Base-by-base conservation (phyloP, 35 echinoderm and acorn worm species). In the Ophioderma brevispina region DNA sequence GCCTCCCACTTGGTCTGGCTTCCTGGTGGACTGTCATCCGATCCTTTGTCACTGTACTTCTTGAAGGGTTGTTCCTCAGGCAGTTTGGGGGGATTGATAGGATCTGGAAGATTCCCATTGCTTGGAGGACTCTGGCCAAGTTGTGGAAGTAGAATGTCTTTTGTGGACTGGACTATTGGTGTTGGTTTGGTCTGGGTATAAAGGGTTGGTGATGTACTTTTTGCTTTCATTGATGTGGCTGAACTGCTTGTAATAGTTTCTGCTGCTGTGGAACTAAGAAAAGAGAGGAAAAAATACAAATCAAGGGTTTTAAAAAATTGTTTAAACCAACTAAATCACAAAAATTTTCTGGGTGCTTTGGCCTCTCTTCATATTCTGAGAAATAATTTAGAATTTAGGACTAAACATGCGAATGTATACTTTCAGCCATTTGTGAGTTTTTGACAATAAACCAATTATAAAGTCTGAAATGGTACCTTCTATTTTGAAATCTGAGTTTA, bases 121-220 rank as follows among this genome's bases (percentile, higher is more conserved):
- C 5, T 46, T 2, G 10, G 1, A 15, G 59, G 59, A 70, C 59
- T 70, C 10, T 70, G 59, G 4, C 59, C 59, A 70, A 70, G 6
- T 15, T 8, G 3, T 25, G 59, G 59, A 18, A 70, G 28, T 25
- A 25, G 59, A 2, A 25, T 70, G 10, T 3, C 10, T 70, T 25
- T 70, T 25, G 59, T 8, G 10, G 28, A 25, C 23, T 2, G 1
- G 28, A 30, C 4, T 70, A 2, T 30, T 25, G 10, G 17, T 25
- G 59, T 70, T 70, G 59, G 59, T 70, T 70, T 70, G 59, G 59
- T 70, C n/a, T 70, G 59, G 17, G 59, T 70, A 25, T 70, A 70
- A 25, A 70, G 28, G 59, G 59, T 70, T 30, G 59, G 59, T 70
- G 59, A 30, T 18, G 59, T 25, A 70, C 59, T 18, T 70, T 25